phyloP scores from a whole-genome alignment of 2,797 vertebrate genomes.

The Craterocephalus amniculus region DNA sequence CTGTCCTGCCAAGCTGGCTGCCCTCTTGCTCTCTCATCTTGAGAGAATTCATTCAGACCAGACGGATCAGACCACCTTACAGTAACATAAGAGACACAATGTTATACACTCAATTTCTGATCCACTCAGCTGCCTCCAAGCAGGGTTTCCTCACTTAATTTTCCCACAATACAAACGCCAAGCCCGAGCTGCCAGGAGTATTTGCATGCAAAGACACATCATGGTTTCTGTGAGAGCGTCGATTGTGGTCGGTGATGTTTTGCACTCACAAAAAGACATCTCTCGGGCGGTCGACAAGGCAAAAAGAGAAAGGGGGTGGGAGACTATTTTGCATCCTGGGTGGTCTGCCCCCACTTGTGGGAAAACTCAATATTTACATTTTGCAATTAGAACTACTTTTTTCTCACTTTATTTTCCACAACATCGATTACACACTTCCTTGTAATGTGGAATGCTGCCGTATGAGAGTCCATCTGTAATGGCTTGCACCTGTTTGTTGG shows the following conservation, averaged over 20 bases:
- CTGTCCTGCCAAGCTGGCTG: conserved; percentile 49
- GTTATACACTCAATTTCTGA: conserved; percentile 39
- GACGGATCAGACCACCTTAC: conserved; percentile 62
- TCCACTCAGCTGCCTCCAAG: conserved; percentile 34
- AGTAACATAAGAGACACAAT: conserved; percentile 45
- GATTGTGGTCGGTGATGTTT: conserved; percentile 79
- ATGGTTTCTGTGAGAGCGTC: conserved; percentile 67
- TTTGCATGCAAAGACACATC: conserved; percentile 78
- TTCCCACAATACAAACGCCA: conserved; percentile 68
- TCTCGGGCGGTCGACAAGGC: conserved; percentile 75
- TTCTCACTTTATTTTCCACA: conserved; percentile 85
- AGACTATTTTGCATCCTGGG: conserved; percentile 87
- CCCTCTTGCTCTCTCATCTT: conserved; percentile 62
- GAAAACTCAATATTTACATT: conserved; percentile 91
- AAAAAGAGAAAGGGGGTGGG: conserved; percentile 76
- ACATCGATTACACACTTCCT: conserved; percentile 80
- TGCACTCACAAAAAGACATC: conserved; percentile 81
- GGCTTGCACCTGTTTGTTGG: conserved; percentile 81
- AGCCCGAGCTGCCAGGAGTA: conserved; percentile 65
- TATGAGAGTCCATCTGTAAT: conserved; percentile 47
- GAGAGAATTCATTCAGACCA: conserved; percentile 67
- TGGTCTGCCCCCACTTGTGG: conserved; percentile 88
- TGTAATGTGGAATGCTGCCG: conserved; percentile 64
- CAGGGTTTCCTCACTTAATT: conserved; percentile 69
- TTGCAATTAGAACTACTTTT: conserved; percentile 88